Evolutionary conservation across 2,888 invertebrate genomes (phyloP), one percentile per base, ranked within the genome.

Genomic region (Leistus spinibarbis): DNA sequence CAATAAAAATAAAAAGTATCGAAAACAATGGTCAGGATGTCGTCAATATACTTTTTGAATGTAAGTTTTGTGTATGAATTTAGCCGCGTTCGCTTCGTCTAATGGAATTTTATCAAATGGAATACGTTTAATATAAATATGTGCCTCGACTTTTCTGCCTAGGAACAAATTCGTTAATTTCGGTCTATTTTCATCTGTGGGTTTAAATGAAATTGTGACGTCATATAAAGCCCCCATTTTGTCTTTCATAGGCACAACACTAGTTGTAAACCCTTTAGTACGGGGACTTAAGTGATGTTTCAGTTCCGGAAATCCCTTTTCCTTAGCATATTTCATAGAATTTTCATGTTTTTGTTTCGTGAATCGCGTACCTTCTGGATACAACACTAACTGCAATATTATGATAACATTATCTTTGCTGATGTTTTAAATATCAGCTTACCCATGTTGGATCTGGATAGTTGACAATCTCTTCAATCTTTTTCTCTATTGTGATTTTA

Each of bases 291-390:
- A 88, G 84, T 97, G 97, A 83, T 98, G 92, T 82, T 96, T 95
- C 27, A 98, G 87, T 78, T 91, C 87, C 0, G 95, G 93, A 80
- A 97, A 89, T 78, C 95, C 95, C 82, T 95, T 94, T 80, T 95
- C 92, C 81, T 89, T 89, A 0, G 97, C 96, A 83, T 97, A 96
- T 82, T 94, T 93, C 81, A 95, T 87, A 74, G 97, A 96, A 0
- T 93, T 93, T 85, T 92, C 91, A 82, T 96, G 95, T 83, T 98
- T 98, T 79, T 90, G 91, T 65, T 89, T 87, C 0, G 97, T 97
- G 82, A 96, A 97, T 69, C 98, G 89, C 0, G 98, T 98, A 10
- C 98, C 98, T 87, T 98, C 98, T 0, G 97, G 95, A 82, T 95
- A 97, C 77, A 98, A 85, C 69, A 97, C 85, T 77, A 98, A 86